Evolutionary conservation across 2,888 invertebrate genomes (phyloP), one percentile per base, ranked within the genome.

Genomic region (Drosophila mercatorum): DNA sequence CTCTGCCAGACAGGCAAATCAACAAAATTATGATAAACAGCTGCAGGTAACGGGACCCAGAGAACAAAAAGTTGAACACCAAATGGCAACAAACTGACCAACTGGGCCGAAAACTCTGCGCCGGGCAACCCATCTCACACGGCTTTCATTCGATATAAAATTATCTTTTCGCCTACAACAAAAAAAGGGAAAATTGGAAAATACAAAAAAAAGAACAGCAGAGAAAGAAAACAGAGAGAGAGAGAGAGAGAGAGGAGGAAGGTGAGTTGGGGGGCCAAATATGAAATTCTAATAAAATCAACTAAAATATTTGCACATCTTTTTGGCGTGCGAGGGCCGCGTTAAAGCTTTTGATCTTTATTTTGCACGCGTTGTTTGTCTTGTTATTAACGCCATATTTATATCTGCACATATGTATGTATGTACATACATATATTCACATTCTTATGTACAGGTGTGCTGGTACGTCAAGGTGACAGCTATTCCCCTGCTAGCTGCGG

Each of bases 21-120:
- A 86, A 80, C 90, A 88, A 89, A 89, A 88, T 86, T 86, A 86
- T 86, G 86, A 90, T 86, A 86, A 86, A 86, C 86, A 86, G 86
- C 86, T 86, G 86, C 86, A 86, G 90, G 86, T 86, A 88, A 88
- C 80, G 75, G 70, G 69, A 72, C 80, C 59, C 51, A 51, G 36
- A 51, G 36, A 43, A 59, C 59, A 67, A 61, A 69, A 59, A 56
- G 52, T 49, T 43, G 40, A 63, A 62, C 68, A 73, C 14, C 68
- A 77, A 80, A 75, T 67, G 66, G 67, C 53, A 72, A 78, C 69
- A 73, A 74, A 51, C 64, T 78, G 80, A 80, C 77, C 77, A 78
- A 78, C 80, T 78, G 80, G 64, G 76, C 70, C 55, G 36, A 67
- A 70, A 75, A 75, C 52, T 75, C 76, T 59, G 11, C 34, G 11